Base-by-base conservation (phyloP, 2,797 vertebrate species). In the Borostomias antarcticus region DNA sequence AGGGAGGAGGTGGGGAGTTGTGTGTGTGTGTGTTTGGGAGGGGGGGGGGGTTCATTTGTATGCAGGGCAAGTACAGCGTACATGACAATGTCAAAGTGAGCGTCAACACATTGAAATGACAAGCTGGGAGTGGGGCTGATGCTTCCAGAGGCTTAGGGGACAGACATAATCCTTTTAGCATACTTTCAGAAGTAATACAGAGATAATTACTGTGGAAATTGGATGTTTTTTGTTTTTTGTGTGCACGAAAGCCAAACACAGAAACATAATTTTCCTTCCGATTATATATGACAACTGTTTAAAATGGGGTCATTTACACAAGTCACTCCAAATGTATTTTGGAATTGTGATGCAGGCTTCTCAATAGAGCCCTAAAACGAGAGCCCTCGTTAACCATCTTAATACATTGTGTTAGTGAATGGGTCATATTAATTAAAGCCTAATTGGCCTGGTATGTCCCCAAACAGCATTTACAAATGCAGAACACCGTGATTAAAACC, bases 151-250 rank as follows among this genome's bases (percentile, higher is more conserved):
- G 73, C 75, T 79, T 75, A 70, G 58, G 76, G 69, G 72, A 57
- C 59, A 76, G 21, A 58, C 56, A 71, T 80, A 78, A 80, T 80
- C 78, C 72, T 70, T 78, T 80, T 76, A 82, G 72, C 76, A 81
- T 79, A 80, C 78, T 80, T 82, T 82, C 73, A 30, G 58, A 66
- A 72, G 75, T 70, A 76, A 82, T 84, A 72, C 70, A 66, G 72
- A 82, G 82, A 82, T 82, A 78, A 78, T 82, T 83, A 75, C 68
- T 57, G 69, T 71, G 69, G 77, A 83, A 82, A 80, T 79, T 73
- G 72, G 67, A 75, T 71, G 69, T 61, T 76, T 84, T 84, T 79
- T 75, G 59, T 68, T 59, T 40, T 80, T 74, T 7, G 33, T 5
- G 11, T n/a, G 5, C 10, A 30, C 45, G 32, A 57, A 70, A 72